phyloP scores from a whole-genome alignment of 2,888 invertebrate genomes.

The Protonemura montana region DNA sequence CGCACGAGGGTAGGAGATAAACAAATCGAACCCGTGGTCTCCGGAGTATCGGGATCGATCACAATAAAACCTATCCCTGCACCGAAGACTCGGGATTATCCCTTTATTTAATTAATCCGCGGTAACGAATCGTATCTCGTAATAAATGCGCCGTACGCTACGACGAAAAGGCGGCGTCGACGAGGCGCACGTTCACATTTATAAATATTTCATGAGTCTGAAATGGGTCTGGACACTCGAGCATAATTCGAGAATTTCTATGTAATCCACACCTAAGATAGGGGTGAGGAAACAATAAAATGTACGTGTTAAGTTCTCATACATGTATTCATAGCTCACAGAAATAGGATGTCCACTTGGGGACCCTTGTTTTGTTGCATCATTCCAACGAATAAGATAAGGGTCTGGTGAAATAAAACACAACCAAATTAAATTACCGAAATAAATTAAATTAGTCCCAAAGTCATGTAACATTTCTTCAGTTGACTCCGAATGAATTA shows the following conservation, averaged over 20 bases:
- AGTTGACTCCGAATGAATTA: neutral
- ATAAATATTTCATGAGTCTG: neutral
- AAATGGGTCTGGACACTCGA: neutral
- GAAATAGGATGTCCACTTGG: slow-evolving; percentile 4
- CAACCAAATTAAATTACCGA: neutral
- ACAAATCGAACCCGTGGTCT: neutral
- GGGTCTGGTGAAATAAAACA: neutral
- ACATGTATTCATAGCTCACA: neutral
- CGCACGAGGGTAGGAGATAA: neutral
- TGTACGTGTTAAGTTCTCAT: neutral
- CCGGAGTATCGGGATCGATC: neutral
- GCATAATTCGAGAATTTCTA: neutral
- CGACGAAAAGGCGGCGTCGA: neutral
- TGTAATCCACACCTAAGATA: slow-evolving; percentile 12
- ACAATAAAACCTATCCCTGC: neutral
- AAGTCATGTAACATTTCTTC: neutral
- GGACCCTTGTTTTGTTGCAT: neutral
- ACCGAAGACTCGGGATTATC: neutral
- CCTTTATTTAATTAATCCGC: neutral
- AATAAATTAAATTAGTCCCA: neutral
- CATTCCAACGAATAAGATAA: neutral
- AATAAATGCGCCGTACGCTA: neutral
- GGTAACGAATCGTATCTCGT: neutral
- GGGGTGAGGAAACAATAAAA: neutral
- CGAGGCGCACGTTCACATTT: neutral